A percentile compares a stretch with the other conserved stretches of the same genome.
These are phyloP conservation scores for Chaetodon auriga DNA, from an alignment of 2,113 vertebrate species.

Conservation along the genomic window DNA sequence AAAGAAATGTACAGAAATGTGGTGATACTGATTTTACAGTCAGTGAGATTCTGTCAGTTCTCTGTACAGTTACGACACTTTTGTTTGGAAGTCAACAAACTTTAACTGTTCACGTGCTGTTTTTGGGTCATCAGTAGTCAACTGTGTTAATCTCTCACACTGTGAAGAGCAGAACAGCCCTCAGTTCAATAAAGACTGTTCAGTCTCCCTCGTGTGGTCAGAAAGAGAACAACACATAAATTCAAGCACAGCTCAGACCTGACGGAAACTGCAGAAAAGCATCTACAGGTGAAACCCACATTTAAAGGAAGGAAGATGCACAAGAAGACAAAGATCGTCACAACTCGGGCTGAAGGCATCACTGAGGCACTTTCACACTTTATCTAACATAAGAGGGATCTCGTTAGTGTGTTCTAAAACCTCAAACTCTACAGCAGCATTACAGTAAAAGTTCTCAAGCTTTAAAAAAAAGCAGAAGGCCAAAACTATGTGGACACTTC, in stretches of 20 bases:
- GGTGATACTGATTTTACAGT: not conserved
- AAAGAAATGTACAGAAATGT: conserved; percentile 49
- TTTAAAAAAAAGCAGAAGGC: no score
- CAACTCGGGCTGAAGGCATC: not conserved
- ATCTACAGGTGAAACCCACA: not conserved
- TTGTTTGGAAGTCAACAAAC: not conserved
- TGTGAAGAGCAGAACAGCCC: not conserved
- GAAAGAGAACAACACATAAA: conserved; percentile 2
- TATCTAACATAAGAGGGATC: no score
- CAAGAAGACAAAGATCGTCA: not conserved
- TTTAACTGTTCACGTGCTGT: not conserved
- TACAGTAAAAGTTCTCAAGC: no score
- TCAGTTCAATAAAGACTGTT: not conserved
- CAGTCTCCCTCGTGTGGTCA: conserved; percentile 57
- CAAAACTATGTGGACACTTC: no score
- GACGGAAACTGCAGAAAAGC: not conserved
- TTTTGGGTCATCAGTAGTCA: not conserved
- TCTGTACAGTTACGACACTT: not conserved
- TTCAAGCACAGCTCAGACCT: not conserved
- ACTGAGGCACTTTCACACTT: no score
- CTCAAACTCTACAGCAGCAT: no score
- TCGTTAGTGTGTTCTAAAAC: no score
- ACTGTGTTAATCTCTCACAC: not conserved
- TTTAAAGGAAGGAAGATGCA: not conserved
- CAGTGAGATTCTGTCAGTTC: not conserved